Evolutionary conservation across 2,888 invertebrate species (phyloP).

Genomic region (Hofmannophila pseudospretella): DNA sequence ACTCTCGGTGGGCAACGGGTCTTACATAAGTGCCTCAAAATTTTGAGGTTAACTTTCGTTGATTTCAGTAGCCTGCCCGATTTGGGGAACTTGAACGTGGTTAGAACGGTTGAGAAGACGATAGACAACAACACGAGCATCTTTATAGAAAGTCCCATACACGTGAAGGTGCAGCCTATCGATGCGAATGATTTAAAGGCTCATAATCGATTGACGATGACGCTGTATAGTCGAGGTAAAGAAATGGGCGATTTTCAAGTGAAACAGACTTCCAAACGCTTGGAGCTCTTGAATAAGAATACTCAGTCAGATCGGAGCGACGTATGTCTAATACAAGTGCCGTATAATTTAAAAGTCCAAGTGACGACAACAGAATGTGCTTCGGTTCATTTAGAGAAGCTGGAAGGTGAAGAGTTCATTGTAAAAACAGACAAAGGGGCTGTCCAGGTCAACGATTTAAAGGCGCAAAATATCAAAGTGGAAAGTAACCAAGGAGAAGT

Average conservation of each 20-base stretch:
- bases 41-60: slow-evolving; percentile 72
- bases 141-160: slow-evolving; percentile 72
- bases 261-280: slow-evolving; percentile 65
- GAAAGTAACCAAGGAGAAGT: slow-evolving; percentile 58
- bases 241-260: slow-evolving; percentile 66
- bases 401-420: slow-evolving; percentile 66
- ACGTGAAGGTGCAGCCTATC: slow-evolving; percentile 68
- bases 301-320: slow-evolving; percentile 58
- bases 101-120: slow-evolving; percentile 69
- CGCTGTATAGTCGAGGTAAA: slow-evolving; percentile 64
- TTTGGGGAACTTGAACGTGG: slow-evolving; percentile 60
- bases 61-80: slow-evolving; percentile 64
- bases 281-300: slow-evolving; percentile 66
- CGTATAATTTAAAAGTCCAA: slow-evolving; percentile 67
- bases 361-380: slow-evolving; percentile 63
- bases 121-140: slow-evolving; percentile 67
- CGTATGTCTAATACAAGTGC: slow-evolving; percentile 66
- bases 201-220: slow-evolving; percentile 67
- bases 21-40: slow-evolving; percentile 66
- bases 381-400: slow-evolving; percentile 54
- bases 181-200: slow-evolving; percentile 63
- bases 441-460: slow-evolving; percentile 52
- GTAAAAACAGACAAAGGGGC: slow-evolving; percentile 65
- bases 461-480: slow-evolving; percentile 60
- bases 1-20: slow-evolving; percentile 50